Conservation (phyloP, 2,888 invertebrate genomes). For the Argyresthia albistria region DNA sequence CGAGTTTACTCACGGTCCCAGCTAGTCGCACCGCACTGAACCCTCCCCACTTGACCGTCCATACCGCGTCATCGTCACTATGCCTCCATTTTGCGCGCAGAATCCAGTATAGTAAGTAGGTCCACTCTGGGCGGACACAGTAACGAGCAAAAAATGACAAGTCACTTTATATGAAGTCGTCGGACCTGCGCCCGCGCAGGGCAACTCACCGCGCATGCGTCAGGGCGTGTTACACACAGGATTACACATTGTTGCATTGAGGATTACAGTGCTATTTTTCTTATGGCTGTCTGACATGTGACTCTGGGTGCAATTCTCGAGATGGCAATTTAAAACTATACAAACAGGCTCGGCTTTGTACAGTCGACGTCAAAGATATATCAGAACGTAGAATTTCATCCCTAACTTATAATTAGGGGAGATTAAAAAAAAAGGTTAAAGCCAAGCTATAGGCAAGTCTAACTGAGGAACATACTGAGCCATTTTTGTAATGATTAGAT, state of each 20-base stretch:
- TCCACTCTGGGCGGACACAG: background rate
- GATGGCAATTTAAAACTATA: background rate
- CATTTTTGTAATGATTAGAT: too few species aligned
- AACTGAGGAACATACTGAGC: too few species aligned
- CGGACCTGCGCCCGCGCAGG: background rate
- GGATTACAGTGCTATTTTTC: background rate
- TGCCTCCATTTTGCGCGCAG: background rate
- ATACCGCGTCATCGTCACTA: background rate
- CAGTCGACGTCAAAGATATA: too few species aligned
- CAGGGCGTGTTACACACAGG: background rate
- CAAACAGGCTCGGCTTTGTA: too few species aligned
- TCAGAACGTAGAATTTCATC: too few species aligned
- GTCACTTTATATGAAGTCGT: conserved; percentile 2
- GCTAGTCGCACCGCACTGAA: too few species aligned
- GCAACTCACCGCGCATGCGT: too few species aligned
- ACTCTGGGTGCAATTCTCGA: background rate
- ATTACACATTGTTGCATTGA: conserved; percentile 3
- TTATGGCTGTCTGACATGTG: background rate
- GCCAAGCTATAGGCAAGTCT: too few species aligned
- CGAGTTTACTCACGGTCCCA: too few species aligned
- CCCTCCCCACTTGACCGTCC: background rate
- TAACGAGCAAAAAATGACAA: conserved; percentile 6
- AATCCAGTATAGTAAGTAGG: too few species aligned
- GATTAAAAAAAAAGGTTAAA: too few species aligned
- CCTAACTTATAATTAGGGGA: too few species aligned